phyloP scores from a whole-genome alignment of 2,888 invertebrate species.

The Tetanocera ferruginea region DNA sequence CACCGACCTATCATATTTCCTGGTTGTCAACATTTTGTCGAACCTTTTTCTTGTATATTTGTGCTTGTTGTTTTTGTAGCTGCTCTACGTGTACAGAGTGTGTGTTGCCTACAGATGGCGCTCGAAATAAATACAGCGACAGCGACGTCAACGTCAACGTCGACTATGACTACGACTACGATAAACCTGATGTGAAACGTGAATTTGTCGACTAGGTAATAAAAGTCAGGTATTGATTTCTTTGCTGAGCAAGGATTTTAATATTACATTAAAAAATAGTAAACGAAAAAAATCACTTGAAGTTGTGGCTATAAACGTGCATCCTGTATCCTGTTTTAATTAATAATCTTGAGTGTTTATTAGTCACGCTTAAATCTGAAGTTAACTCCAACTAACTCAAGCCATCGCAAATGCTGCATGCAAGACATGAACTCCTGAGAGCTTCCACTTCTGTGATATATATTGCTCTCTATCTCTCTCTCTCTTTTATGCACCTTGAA shows the following conservation, averaged over 20 bases:
- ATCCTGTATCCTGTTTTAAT: not conserved
- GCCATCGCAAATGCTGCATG: not conserved
- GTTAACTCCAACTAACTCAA: not conserved
- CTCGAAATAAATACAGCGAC: not conserved
- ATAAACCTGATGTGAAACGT: not conserved
- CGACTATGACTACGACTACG: not conserved
- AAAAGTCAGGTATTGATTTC: not conserved
- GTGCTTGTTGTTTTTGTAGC: not conserved
- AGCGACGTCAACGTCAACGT: not conserved
- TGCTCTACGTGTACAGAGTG: not conserved
- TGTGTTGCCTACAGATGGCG: not conserved
- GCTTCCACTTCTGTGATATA: not conserved
- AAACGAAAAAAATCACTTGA: too few species aligned
- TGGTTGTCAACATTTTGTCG: not conserved
- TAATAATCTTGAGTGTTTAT: not conserved
- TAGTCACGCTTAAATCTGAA: not conserved
- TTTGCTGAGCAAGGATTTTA: too few species aligned
- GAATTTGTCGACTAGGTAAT: not conserved
- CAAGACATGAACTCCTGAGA: not conserved
- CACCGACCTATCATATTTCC: slow-evolving; percentile 1
- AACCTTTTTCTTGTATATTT: not conserved
- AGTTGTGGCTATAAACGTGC: not conserved
- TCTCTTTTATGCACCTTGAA: not conserved
- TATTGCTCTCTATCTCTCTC: not conserved
- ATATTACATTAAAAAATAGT: too few species aligned